Evolutionary conservation across 2,797 vertebrate species (phyloP), one percentile per base, ranked within the genome.

Genomic region (Oreochromis mossambicus): DNA sequence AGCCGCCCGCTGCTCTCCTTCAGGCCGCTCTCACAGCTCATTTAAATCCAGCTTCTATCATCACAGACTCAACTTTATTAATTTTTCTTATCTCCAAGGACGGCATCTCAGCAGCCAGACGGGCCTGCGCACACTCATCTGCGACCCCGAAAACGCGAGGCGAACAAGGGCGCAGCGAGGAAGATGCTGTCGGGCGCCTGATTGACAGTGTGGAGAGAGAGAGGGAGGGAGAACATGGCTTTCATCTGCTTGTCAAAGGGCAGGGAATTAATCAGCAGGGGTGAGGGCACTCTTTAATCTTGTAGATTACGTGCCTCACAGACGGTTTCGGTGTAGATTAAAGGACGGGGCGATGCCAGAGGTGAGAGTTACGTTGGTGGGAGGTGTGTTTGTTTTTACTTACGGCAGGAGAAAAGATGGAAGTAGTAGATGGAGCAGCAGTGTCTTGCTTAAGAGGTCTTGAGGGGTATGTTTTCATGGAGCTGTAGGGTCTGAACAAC

Each of bases 181-280:
- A 68, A 4, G 81, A n/a, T 21, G 83, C 21, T 54, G 84, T 83
- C 38, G 10, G 63, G 54, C 21, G 24, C 17, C 68, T 58, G 82
- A 66, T 21, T 43, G 85, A 79, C 81, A 34, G 56, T 2, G 78
- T 66, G 77, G 3, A 36, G 36, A 4, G 56, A 14, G 32, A n/a
- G 50, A 5, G n/a, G 13, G 4, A 70, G 78, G 61, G 12, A 43
- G 68, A 73, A 29, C 12, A 3, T 7, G 21, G 54, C 84, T 91
- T 93, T 92, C 84, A 89, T 92, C 84, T 87, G 86, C 51, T 63
- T 55, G 85, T 83, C 86, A 90, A 86, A 91, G 91, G 85, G 54
- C 73, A 1, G 19, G 34, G 88, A 81, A 77, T 91, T 80, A 84
- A 91, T 92, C 91, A 86, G 87, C 79, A 77, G 78, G 79, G 36